Evolutionary conservation across 2,888 invertebrate species (phyloP).

Genomic region (Cataglyphis rosenhaueri): DNA sequence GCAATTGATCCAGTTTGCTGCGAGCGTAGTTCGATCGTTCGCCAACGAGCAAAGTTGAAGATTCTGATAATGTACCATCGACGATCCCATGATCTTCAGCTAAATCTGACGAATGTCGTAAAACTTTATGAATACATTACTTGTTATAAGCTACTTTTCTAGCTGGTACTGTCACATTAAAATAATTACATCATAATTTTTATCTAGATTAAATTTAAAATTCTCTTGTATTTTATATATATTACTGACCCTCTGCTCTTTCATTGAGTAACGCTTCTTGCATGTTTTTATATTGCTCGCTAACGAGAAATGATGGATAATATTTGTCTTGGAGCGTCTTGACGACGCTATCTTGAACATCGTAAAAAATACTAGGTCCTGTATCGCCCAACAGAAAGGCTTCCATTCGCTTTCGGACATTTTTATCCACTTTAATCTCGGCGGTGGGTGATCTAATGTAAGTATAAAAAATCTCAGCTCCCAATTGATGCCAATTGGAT

Average conservation of each 20-base stretch:
- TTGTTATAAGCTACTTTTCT: neutral
- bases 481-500: conserved; percentile 93
- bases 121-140: conserved; percentile 25
- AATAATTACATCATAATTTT: neutral
- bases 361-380: conserved; percentile 95
- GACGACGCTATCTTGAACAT: conserved; percentile 93
- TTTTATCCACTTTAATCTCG: conserved; percentile 93
- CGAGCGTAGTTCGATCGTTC: conserved; percentile 94
- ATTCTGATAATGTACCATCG: conserved; percentile 80
- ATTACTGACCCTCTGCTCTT: conserved; percentile 84
- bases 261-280: conserved; percentile 89
- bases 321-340: conserved; percentile 94
- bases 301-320: conserved; percentile 95
- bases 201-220: conserved; percentile 10
- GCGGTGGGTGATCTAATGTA: conserved; percentile 93
- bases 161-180: neutral
- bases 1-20: conserved; percentile 92
- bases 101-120: conserved; percentile 69
- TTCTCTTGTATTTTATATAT: conserved; percentile 15
- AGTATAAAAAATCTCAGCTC: conserved; percentile 96
- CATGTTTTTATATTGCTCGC: conserved; percentile 93
- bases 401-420: conserved; percentile 94
- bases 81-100: conserved; percentile 79
- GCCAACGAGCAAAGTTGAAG: conserved; percentile 88
- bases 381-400: conserved; percentile 94